A percentile compares a stretch with the other conserved stretches of the same genome.
Evolutionary conservation across 1,140 invertebrate genomes (phyloP).

Genomic region (Rhynchophorus ferrugineus): DNA sequence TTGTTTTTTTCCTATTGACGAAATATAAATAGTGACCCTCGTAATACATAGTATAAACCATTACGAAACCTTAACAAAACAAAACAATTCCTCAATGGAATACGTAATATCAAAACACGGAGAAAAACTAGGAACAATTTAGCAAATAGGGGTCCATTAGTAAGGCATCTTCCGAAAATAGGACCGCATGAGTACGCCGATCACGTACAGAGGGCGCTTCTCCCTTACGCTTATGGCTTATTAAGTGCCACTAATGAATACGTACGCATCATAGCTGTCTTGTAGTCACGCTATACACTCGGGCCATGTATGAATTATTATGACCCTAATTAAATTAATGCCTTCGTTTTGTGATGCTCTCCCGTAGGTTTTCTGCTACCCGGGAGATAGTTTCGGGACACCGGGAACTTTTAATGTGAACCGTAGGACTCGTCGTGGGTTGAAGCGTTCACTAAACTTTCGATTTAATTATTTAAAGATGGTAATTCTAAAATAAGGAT

Average conservation of each 20-base stretch:
- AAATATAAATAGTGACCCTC: too few relatives aligned
- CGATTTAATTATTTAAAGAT: too few relatives aligned
- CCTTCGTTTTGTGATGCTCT: not conserved
- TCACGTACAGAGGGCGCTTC: slow-evolving; percentile 1
- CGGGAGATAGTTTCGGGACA: too few relatives aligned
- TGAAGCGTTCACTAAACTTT: too few relatives aligned
- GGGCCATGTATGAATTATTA: not conserved
- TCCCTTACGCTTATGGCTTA: slow-evolving; percentile 6
- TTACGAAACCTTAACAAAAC: too few relatives aligned
- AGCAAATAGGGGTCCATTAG: not conserved
- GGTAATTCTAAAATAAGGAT: too few relatives aligned
- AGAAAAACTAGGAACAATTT: not conserved
- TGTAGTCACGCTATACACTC: slow-evolving; percentile 1
- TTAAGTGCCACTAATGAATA: slow-evolving; percentile 5
- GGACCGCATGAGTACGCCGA: not conserved
- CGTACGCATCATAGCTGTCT: not conserved
- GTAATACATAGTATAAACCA: too few relatives aligned
- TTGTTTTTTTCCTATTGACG: too few relatives aligned
- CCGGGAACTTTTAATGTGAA: too few relatives aligned
- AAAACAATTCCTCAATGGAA: not conserved
- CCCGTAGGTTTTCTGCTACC: too few relatives aligned
- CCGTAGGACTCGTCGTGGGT: too few relatives aligned
- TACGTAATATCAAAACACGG: not conserved
- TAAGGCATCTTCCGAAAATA: slow-evolving; percentile 3
- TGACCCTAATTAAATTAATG: slow-evolving; percentile 5